Conservation (phyloP, 2,113 vertebrate species). For the Gymnogyps californianus region DNA sequence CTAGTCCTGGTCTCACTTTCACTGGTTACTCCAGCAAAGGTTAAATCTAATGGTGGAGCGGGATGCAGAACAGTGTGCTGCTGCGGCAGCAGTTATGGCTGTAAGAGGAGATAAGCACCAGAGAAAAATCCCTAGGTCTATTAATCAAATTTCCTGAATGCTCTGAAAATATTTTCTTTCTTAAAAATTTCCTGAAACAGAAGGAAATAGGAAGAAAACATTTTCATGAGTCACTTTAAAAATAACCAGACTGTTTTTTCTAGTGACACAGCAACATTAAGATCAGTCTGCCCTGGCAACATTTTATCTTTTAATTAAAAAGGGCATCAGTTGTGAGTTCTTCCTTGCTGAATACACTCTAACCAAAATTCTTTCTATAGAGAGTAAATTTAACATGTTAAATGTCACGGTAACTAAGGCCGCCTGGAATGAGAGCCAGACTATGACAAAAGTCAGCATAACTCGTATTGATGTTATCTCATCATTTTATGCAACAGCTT, state of each 20-base stretch:
- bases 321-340: not conserved
- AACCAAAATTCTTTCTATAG: not conserved
- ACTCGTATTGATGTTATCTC: not conserved
- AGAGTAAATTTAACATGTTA: not conserved
- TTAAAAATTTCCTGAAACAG: not conserved
- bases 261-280: not conserved
- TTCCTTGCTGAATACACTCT: not conserved
- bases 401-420: not conserved
- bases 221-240: not conserved
- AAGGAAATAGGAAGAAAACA: not conserved
- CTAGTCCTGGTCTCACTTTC: not conserved
- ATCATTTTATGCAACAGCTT: not conserved
- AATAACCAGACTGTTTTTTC: not conserved
- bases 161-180: not conserved
- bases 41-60: not conserved
- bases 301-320: conserved; percentile 15
- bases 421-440: not conserved
- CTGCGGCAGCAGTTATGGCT: rapidly evolving
- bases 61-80: not conserved
- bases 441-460: not conserved
- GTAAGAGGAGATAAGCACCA: not conserved
- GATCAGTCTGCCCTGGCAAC: not conserved
- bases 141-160: not conserved
- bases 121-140: not conserved
- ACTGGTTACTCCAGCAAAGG: not conserved